These are phyloP conservation scores for Imbricaverruca yamaguchii DNA, from an alignment of 2,888 invertebrate species.

Conservation along the genomic window DNA sequence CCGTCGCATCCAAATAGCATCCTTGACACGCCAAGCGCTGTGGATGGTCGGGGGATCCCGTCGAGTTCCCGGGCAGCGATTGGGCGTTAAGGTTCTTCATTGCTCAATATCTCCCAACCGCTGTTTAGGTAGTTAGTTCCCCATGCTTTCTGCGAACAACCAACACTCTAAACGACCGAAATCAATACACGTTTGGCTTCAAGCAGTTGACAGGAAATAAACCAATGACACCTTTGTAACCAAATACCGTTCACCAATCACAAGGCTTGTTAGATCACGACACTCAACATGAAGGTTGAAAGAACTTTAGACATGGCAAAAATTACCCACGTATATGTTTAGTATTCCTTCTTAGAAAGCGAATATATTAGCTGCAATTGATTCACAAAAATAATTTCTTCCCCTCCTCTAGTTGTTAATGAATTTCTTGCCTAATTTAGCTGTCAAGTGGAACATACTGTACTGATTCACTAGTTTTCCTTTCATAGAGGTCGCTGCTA, in stretches of 20 bases:
- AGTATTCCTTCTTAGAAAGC: too few species aligned
- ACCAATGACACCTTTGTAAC: constrained; percentile 16
- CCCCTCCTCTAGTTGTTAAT: too few species aligned
- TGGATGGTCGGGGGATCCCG: too few species aligned
- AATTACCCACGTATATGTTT: too few species aligned
- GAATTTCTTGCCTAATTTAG: too few species aligned
- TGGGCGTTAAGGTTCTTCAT: not conserved
- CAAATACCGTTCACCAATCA: constrained; percentile 7
- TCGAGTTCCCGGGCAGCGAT: too few species aligned
- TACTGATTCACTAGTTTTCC: too few species aligned
- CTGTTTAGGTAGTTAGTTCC: not conserved
- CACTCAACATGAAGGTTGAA: not conserved
- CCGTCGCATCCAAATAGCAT: not conserved
- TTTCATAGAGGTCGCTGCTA: not conserved
- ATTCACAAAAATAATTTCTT: too few species aligned
- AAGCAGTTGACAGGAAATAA: not conserved
- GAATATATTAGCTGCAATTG: too few species aligned
- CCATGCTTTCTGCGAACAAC: not conserved
- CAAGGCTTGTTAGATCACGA: not conserved
- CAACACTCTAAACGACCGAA: not conserved
- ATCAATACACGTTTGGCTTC: not conserved
- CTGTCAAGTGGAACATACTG: too few species aligned
- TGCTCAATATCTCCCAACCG: not conserved
- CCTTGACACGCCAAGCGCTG: not conserved
- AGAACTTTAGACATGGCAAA: not conserved